These are phyloP conservation scores for Antennarius striatus DNA, from an alignment of 2,113 vertebrate species.

Conservation along the genomic window DNA sequence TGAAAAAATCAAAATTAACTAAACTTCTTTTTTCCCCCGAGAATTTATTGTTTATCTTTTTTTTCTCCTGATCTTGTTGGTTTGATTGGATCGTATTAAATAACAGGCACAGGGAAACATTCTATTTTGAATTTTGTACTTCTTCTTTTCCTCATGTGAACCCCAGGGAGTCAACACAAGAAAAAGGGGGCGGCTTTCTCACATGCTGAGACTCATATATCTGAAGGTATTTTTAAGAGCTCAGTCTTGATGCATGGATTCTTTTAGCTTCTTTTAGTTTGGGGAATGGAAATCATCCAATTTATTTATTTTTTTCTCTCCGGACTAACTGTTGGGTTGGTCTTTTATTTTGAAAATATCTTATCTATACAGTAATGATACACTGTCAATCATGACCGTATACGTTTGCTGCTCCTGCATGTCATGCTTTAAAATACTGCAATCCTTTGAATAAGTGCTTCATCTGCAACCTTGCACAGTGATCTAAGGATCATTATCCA, in stretches of 20 bases:
- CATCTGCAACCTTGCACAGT: slow-evolving; percentile 33
- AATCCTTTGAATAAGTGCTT: slow-evolving; percentile 30
- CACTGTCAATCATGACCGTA: slow-evolving; percentile 4
- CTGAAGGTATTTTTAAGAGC: slow-evolving; percentile 75
- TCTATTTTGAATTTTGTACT: slow-evolving; percentile 61
- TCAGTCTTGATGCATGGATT: slow-evolving; percentile 67
- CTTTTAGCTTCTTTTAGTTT: slow-evolving; percentile 42
- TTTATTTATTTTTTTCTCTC: slow-evolving; percentile 28
- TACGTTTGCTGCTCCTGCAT: slow-evolving; percentile 33
- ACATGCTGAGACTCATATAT: slow-evolving; percentile 75
- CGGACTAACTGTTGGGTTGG: not conserved
- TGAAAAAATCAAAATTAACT: slow-evolving; percentile 15
- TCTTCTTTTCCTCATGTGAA: slow-evolving; percentile 58
- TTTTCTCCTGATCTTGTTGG: slow-evolving; percentile 25
- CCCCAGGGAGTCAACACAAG: slow-evolving; percentile 73
- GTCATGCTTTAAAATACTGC: slow-evolving; percentile 23
- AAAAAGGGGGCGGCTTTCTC: slow-evolving; percentile 77
- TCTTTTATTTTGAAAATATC: slow-evolving; percentile 34
- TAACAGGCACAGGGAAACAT: slow-evolving; percentile 35
- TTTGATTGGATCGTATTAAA: slow-evolving; percentile 24
- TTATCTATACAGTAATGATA: not conserved
- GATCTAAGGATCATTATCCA: slow-evolving; percentile 44
- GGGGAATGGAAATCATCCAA: slow-evolving; percentile 23
- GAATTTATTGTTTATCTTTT: slow-evolving; percentile 18
- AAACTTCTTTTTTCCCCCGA: slow-evolving; percentile 1